Base-by-base conservation (phyloP, 2,113 vertebrate species). In the Corynorhinus townsendii region DNA sequence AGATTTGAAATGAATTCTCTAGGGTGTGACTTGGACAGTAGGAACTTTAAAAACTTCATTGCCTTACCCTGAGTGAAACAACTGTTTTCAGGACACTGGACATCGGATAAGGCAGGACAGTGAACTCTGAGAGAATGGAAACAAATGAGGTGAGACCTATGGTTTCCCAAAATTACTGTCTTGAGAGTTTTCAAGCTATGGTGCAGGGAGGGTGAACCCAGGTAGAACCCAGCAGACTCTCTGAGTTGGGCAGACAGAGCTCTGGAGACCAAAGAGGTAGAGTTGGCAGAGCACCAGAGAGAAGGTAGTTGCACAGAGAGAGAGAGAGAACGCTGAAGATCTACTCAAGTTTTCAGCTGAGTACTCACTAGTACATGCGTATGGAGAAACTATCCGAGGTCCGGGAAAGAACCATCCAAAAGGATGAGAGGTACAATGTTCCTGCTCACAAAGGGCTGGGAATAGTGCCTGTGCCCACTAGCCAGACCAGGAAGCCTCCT, bases 1-100 rank as follows among this genome's bases (percentile, higher is more conserved):
- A 64, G 59, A 89, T 86, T 75, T 86, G n/a, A 38, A 71, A 91
- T 93, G 73, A 52, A 59, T 90, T 84, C 38, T 85, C 59, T 84
- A 72, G 64, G 30, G 11, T n/a, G n/a, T 73, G 64, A 20, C 19
- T 72, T 75, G 8, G 38, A 38, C 38, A 19, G 26, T 66, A n/a
- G 72, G 72, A 11, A 35, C 69, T 96, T 68, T 92, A 26, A 76
- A 81, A 86, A 56, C n/a, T 52, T 5, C 26, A 30, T 35, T 43
- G 71, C 49, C 56, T 64, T 56, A 62, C 17, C 28, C 28, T 77
- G n/a, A 59, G 33, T 77, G 52, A 90, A 86, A 62, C 82, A 40
- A 47, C 35, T 43, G 3, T 54, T 83, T 76, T 90, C 16, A 77
- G 77, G 73, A 86, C 14, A 5, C 22, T 62, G 24, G 24, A 52